Evolutionary conservation across 2,888 invertebrate species (phyloP).

Genomic region (Drosophila tanythrix): DNA sequence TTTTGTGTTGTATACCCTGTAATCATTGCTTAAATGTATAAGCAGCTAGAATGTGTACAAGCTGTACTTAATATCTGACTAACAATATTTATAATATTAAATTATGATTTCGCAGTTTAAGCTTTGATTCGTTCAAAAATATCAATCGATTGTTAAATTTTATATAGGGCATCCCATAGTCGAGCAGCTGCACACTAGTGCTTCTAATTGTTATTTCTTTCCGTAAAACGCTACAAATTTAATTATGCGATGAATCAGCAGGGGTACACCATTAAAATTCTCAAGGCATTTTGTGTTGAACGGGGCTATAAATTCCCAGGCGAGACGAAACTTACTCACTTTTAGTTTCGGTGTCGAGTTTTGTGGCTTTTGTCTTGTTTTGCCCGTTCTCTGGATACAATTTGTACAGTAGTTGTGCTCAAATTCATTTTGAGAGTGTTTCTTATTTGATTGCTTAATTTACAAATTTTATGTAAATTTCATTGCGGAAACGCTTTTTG

Average conservation of each 20-base stretch:
- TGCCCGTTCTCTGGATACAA: slow-evolving; percentile 9
- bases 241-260: slow-evolving; percentile 46
- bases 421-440: slow-evolving; percentile 35
- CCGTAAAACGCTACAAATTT: slow-evolving; percentile 25
- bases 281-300: slow-evolving; percentile 22
- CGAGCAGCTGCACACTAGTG: background rate
- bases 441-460: slow-evolving; percentile 28
- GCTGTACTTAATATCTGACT: background rate
- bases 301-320: slow-evolving; percentile 37
- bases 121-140: background rate
- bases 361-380: background rate
- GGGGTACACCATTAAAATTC: slow-evolving; percentile 41
- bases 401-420: slow-evolving; percentile 29
- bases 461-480: slow-evolving; percentile 67
- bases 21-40: background rate
- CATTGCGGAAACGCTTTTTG: slow-evolving; percentile 67
- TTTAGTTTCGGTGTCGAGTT: slow-evolving; percentile 22
- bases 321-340: slow-evolving; percentile 32
- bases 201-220: slow-evolving; percentile 1
- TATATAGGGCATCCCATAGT: slow-evolving; percentile 3
- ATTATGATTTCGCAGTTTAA: background rate
- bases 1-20: slow-evolving; percentile 25
- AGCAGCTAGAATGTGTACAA: background rate
- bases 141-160: background rate
- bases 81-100: background rate